Base-by-base conservation (phyloP, 1,140 invertebrate species). In the Apis laboriosa region DNA sequence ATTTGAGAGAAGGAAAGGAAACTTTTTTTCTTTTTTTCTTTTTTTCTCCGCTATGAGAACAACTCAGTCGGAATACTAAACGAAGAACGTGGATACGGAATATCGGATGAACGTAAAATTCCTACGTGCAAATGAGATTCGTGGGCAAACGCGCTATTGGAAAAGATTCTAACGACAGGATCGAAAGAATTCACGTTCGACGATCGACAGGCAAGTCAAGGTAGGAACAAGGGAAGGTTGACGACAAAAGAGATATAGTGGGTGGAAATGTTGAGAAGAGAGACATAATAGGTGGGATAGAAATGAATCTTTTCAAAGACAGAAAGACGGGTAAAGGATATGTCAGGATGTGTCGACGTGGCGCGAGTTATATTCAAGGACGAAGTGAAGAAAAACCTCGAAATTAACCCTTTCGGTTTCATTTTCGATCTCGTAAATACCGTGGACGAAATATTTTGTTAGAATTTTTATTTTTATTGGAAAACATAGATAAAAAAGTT, bases 41-140 rank as follows among this genome's bases (percentile, higher is more conserved):
- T n/a, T 43, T 21, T n/a, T 4, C 1, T n/a, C 74, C 5, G 28
- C 63, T 12, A 28, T 9, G 56, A 7, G 66, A 68, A 21, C 60
- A 24, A 11, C 77, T n/a, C n/a, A n/a, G 43, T 66, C 19, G 1
- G 68, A 80, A 80, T 80, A 80, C 78, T 74, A 74, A 80, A 64
- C 78, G 51, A 64, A 80, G 78, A 80, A 74, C 78, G 78, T 60
- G 56, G 34, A 68, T 5, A 7, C 51, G 60, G 78, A 74, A 80
- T 80, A 70, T 34, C 21, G 51, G 60, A 55, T 24, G 78, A 80
- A 74, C 66, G 78, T 43, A 60, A 80, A 43, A 80, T 80, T 79
- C 77, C 77, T 64, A 73, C 70, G 78, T 56, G 78, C 78, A 80
- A 80, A 70, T 61, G 67, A 79, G 77, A 68, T 68, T 58, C 28